These are phyloP conservation scores for Stegana nigrithorax DNA, from an alignment of 2,888 invertebrate species.

Conservation along the genomic window DNA sequence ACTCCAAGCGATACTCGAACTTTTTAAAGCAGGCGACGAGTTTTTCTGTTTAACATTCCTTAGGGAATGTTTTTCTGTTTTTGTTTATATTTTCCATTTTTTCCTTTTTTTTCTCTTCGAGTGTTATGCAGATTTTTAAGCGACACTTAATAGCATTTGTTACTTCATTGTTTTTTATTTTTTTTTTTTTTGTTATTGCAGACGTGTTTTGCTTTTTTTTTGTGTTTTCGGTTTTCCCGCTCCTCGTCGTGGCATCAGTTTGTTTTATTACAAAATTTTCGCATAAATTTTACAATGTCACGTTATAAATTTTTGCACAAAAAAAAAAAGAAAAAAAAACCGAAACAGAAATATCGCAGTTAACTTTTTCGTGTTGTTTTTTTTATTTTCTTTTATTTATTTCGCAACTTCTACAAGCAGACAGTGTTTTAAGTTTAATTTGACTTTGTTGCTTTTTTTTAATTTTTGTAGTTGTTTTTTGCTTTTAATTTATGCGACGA, in stretches of 20 bases:
- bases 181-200: background rate
- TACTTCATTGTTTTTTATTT: background rate
- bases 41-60: too few relatives aligned
- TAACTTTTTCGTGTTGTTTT: background rate
- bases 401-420: background rate
- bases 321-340: slow-evolving; percentile 21
- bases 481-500: slow-evolving; percentile 64
- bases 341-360: background rate
- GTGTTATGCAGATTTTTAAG: too few relatives aligned
- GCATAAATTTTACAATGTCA: slow-evolving; percentile 59
- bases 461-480: slow-evolving; percentile 25
- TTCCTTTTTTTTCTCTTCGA: background rate
- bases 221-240: background rate
- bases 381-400: background rate
- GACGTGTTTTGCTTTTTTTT: background rate
- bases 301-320: slow-evolving; percentile 52
- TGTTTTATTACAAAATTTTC: slow-evolving; percentile 47
- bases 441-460: background rate
- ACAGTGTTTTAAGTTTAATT: background rate
- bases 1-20: too few relatives aligned
- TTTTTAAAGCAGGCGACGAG: too few relatives aligned
- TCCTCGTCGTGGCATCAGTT: background rate
- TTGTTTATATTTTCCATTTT: background rate
- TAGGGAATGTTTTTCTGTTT: too few relatives aligned
- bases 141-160: background rate